phyloP scores from a whole-genome alignment of 2,797 vertebrate species.

The Cynodonichthys magdalenae region DNA sequence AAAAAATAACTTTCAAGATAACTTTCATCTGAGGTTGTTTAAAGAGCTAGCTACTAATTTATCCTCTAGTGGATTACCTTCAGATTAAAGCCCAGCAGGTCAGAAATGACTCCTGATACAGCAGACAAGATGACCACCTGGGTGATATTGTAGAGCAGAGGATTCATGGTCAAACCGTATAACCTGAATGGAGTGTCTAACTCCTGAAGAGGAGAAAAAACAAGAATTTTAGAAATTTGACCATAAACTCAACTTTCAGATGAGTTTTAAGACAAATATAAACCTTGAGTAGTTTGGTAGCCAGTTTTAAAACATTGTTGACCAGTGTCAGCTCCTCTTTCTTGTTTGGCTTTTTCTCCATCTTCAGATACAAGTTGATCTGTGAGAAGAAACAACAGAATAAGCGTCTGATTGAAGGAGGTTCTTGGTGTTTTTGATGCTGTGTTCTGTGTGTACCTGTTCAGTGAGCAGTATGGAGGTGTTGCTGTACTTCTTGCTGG shows the following conservation, averaged over 20 bases:
- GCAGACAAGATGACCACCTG: slow-evolving; percentile 98
- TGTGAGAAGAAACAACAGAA: slow-evolving; percentile 29
- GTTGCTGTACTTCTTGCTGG: slow-evolving; percentile 99
- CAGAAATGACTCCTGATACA: slow-evolving; percentile 97
- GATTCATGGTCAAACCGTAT: slow-evolving; percentile 97
- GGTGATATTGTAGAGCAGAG: slow-evolving; percentile 98
- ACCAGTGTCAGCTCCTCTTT: slow-evolving; percentile 97
- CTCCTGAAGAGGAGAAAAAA: slow-evolving; percentile 79
- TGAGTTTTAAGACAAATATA: neutral
- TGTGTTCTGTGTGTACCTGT: slow-evolving; percentile 81
- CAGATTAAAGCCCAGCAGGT: slow-evolving; percentile 97
- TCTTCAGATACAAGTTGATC: slow-evolving; percentile 99
- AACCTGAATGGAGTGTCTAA: slow-evolving; percentile 94
- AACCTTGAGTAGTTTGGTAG: slow-evolving; percentile 97
- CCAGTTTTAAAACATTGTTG: slow-evolving; percentile 98
- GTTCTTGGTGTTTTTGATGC: rapidly evolving
- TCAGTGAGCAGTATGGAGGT: slow-evolving; percentile 98
- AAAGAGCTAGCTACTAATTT: too few relatives aligned
- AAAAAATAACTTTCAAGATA: too few relatives aligned
- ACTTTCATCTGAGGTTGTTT: too few relatives aligned
- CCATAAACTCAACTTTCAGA: too few relatives aligned
- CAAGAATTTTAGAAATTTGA: neutral
- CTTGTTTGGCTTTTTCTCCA: slow-evolving; percentile 99
- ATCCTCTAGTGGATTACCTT: slow-evolving; percentile 84
- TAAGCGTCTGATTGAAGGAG: neutral